Conservation (phyloP, 92 coral and sea anemone species). For the Palythoa heliodiscus region DNA sequence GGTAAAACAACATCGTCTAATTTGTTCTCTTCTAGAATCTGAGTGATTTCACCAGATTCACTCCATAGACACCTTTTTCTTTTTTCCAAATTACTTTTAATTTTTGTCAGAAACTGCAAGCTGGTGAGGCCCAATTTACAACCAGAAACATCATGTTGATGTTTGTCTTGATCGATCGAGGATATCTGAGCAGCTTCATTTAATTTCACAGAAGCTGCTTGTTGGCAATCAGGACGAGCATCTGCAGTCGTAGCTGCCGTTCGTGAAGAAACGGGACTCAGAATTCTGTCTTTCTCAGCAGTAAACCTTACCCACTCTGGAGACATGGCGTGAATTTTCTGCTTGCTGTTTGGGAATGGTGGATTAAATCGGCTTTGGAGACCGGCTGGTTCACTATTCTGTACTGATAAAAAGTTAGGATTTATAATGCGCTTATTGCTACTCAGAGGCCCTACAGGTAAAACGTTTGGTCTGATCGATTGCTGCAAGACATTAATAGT, state of each 20-base stretch:
- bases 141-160: background rate
- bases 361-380: background rate
- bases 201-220: background rate
- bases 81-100: background rate
- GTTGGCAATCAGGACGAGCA: background rate
- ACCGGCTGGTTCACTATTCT: background rate
- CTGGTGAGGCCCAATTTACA: background rate
- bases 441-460: background rate
- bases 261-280: background rate
- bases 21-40: background rate
- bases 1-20: constrained; percentile 6
- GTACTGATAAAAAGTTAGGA: background rate
- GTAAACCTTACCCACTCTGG: background rate
- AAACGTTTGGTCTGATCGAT: background rate
- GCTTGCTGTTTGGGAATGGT: too few relatives aligned
- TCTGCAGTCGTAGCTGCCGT: background rate
- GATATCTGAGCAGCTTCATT: background rate
- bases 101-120: constrained; percentile 11
- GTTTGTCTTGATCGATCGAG: background rate
- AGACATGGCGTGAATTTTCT: background rate
- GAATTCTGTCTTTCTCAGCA: background rate
- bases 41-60: constrained; percentile 4
- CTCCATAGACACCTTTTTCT: background rate
- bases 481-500: background rate
- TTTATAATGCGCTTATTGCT: background rate